Conservation (phyloP, 37 sponge, comb jelly and placozoan genomes). For the Halisarca cf. caerulea region DNA sequence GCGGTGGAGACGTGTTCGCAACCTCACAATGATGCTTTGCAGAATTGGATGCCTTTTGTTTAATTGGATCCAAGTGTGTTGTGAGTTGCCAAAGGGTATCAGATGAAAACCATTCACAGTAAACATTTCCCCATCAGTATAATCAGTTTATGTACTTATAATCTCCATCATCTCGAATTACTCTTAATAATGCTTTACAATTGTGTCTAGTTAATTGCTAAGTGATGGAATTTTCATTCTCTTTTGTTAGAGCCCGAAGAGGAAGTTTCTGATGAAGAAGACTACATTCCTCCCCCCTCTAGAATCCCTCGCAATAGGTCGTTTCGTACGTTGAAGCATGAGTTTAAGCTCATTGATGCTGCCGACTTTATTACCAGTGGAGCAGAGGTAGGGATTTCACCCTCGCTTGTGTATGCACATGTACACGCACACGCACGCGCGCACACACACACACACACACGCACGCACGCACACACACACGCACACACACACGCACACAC, state of each 20-base stretch:
- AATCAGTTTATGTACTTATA: no score
- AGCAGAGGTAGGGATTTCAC: conserved; percentile 39
- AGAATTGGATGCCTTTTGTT: no score
- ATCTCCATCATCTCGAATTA: no score
- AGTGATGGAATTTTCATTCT: background rate
- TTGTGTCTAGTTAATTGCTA: background rate
- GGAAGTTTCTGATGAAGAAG: background rate
- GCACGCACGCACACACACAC: background rate
- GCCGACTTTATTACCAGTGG: conserved; percentile 52
- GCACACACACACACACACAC: conserved; percentile 4
- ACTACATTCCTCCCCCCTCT: background rate
- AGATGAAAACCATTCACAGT: no score
- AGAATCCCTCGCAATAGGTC: conserved; percentile 10
- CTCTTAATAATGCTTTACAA: no score
- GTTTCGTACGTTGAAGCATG: conserved; percentile 33
- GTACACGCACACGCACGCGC: conserved; percentile 6
- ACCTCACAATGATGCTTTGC: no score
- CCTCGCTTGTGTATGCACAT: conserved; percentile 7
- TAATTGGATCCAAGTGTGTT: no score
- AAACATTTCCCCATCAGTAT: no score
- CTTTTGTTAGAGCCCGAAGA: background rate
- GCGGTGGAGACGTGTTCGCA: no score
- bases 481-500: background rate
- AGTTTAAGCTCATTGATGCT: conserved; percentile 67
- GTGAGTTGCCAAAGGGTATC: no score